A percentile compares a stretch with the other conserved stretches of the same genome.
Conservation (phyloP, 2,797 vertebrate genomes). For the Sebastes alutus region DNA sequence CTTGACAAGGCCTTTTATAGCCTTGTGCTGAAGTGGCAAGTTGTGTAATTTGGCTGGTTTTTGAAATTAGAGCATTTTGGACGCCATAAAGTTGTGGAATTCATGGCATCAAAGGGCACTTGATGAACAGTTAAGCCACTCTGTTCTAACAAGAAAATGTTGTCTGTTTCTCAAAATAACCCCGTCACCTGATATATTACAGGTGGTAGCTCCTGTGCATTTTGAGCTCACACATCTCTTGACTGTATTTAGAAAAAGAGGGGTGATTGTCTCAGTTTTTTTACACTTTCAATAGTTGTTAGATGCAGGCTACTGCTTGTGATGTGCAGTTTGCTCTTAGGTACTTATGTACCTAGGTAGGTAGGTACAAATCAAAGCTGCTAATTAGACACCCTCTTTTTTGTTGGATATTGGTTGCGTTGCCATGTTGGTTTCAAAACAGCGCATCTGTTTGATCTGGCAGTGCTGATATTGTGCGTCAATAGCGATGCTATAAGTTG, state of each 20-base stretch:
- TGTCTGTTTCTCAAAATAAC: background rate
- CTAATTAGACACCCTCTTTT: background rate
- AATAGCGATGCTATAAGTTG: background rate
- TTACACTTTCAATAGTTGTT: slow-evolving; percentile 7
- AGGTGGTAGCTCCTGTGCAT: background rate
- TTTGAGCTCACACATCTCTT: slow-evolving; percentile 3
- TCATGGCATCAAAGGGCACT: slow-evolving; percentile 59
- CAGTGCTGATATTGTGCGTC: background rate
- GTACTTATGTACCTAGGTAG: background rate
- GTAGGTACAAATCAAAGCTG: slow-evolving; percentile 1
- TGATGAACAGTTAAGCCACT: slow-evolving; percentile 34
- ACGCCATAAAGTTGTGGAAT: slow-evolving; percentile 44
- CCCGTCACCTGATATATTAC: background rate
- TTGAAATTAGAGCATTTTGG: slow-evolving; percentile 64
- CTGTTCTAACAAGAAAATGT: slow-evolving; percentile 16
- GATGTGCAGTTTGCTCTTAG: background rate
- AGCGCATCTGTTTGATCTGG: background rate
- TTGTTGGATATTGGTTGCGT: background rate
- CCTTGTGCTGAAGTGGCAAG: slow-evolving; percentile 61
- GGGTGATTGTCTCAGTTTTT: background rate
- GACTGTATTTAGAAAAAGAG: slow-evolving; percentile 9
- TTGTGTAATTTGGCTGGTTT: slow-evolving; percentile 75
- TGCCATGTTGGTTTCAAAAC: background rate
- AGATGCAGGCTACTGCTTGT: background rate
- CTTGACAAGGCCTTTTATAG: slow-evolving; percentile 72